Conservation (phyloP, 2,888 invertebrate species). For the Mythimna ferrago region DNA sequence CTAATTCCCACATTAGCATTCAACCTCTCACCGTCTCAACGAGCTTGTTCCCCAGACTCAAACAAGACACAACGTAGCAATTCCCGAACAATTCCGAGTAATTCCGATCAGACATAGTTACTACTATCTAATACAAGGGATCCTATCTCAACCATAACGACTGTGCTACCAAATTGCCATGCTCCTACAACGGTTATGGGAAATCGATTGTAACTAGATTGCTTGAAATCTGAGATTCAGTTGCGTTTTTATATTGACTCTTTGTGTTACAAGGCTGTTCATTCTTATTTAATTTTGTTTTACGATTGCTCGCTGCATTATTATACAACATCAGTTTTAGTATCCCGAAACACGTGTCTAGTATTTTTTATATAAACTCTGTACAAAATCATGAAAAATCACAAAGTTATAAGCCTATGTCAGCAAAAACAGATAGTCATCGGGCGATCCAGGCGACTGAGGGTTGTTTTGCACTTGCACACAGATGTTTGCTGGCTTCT, state of each 20-base stretch:
- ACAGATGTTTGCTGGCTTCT: no score
- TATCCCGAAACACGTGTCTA: no score
- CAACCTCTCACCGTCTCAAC: conserved; percentile 14
- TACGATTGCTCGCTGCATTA: not conserved
- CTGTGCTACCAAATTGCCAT: conserved; percentile 30
- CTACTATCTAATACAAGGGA: conserved; percentile 35
- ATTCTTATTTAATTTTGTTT: not conserved
- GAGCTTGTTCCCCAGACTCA: conserved; percentile 22
- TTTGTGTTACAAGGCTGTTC: conserved; percentile 3
- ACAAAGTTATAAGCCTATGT: no score
- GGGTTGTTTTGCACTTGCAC: no score
- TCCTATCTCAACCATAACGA: conserved; percentile 49
- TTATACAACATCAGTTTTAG: no score
- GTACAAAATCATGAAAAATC: no score
- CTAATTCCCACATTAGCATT: conserved; percentile 51
- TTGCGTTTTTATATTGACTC: conserved; percentile 33
- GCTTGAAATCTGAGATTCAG: conserved; percentile 24
- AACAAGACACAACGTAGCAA: conserved; percentile 43
- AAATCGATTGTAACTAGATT: conserved; percentile 51
- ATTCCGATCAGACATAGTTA: conserved; percentile 45
- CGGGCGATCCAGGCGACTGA: no score
- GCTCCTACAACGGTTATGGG: conserved; percentile 39
- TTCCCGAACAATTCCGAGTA: conserved; percentile 33
- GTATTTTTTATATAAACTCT: no score
- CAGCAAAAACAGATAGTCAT: no score